A percentile compares a stretch with the other conserved stretches of the same genome.
These are phyloP conservation scores for Masticophis lateralis DNA, from an alignment of 2,797 vertebrate species.

Conservation along the genomic window DNA sequence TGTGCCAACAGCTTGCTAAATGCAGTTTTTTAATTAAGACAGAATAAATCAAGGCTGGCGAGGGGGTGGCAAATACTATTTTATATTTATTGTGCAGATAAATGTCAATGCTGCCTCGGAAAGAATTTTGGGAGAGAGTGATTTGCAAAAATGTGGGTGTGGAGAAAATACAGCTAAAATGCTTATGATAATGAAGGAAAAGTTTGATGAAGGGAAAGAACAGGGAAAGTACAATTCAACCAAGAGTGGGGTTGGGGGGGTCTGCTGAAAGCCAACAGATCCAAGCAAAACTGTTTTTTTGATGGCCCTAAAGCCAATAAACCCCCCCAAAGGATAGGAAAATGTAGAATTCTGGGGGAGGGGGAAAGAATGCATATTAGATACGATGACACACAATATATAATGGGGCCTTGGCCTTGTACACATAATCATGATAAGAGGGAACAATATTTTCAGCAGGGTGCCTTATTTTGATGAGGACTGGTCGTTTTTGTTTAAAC, in stretches of 20 bases:
- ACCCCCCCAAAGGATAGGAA: not conserved
- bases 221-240: not conserved
- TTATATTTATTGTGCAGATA: constrained; percentile 6
- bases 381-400: not conserved
- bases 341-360: not conserved
- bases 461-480: not conserved
- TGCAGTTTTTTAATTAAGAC: constrained; percentile 13
- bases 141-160: not conserved
- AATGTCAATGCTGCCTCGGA: not conserved
- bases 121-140: not conserved
- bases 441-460: not conserved
- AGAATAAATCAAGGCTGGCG: not conserved
- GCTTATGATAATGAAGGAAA: not conserved
- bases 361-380: not conserved
- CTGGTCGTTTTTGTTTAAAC: not conserved
- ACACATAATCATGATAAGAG: not conserved
- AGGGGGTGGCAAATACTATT: not conserved
- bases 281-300: not conserved
- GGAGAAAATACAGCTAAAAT: not conserved
- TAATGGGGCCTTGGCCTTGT: not conserved
- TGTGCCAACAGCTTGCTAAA: not conserved
- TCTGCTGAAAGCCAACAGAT: not conserved
- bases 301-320: not conserved
- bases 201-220: not conserved
- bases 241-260: not conserved